These are phyloP conservation scores for Pantherophis vulpinus DNA, from an alignment of 2,797 vertebrate genomes.

Conservation along the genomic window DNA sequence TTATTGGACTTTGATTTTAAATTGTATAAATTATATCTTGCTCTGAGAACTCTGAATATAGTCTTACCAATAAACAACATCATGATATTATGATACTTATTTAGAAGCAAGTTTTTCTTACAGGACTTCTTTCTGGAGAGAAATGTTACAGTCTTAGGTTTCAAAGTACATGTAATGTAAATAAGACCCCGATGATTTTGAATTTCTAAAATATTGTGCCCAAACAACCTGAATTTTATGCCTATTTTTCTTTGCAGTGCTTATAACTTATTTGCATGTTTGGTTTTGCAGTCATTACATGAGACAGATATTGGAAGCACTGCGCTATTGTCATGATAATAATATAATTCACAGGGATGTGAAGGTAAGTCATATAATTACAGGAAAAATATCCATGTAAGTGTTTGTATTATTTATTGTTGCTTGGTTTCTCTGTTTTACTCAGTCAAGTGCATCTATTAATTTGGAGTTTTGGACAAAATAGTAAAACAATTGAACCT, in stretches of 20 bases:
- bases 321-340: conserved; percentile 98
- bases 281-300: conserved; percentile 90
- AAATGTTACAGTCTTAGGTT: not conserved
- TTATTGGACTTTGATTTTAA: not conserved
- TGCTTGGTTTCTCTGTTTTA: not conserved
- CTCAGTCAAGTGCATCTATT: not conserved
- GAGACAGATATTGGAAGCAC: conserved; percentile 96
- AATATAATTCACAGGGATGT: conserved; percentile 98
- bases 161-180: not conserved
- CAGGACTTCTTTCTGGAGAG: not conserved
- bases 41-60: not conserved
- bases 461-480: not conserved
- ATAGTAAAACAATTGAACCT: not conserved
- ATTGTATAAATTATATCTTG: not conserved
- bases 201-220: not conserved
- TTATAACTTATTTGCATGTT: conserved; percentile 52
- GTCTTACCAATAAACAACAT: not conserved
- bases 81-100: not conserved
- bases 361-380: conserved; percentile 82
- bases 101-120: not conserved
- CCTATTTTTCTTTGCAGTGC: conserved; percentile 3
- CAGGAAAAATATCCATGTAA: not conserved
- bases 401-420: not conserved
- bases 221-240: not conserved
- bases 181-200: not conserved